Conservation (phyloP, 2,797 vertebrate genomes). For the Cichlasoma orientale region DNA sequence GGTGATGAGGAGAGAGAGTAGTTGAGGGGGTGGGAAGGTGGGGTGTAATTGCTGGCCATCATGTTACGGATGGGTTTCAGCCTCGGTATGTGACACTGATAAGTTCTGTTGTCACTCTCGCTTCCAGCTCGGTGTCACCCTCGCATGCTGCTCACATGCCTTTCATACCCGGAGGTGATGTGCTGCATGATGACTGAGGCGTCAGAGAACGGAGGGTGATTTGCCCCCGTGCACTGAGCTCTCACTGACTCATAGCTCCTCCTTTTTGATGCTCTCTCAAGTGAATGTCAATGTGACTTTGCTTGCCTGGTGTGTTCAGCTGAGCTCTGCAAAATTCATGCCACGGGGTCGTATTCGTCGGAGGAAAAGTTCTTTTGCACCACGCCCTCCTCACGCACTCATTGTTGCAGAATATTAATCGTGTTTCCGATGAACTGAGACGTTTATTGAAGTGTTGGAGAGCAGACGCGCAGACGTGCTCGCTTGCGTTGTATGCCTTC, state of each 20-base stretch:
- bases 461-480: neutral
- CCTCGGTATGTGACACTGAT: slow-evolving; percentile 55
- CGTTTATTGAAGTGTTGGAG: neutral
- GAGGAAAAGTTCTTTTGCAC: slow-evolving; percentile 27
- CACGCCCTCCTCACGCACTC: slow-evolving; percentile 24
- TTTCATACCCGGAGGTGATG: slow-evolving; percentile 60
- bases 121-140: slow-evolving; percentile 52
- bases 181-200: slow-evolving; percentile 49
- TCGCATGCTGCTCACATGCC: slow-evolving; percentile 50
- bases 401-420: slow-evolving; percentile 26
- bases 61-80: slow-evolving; percentile 55
- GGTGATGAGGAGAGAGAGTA: slow-evolving; percentile 3
- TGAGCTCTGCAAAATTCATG: slow-evolving; percentile 55
- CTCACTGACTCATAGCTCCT: slow-evolving; percentile 50
- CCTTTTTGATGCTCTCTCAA: slow-evolving; percentile 52
- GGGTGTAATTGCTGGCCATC: slow-evolving; percentile 25
- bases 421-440: neutral
- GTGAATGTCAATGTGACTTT: slow-evolving; percentile 64
- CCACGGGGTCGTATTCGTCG: slow-evolving; percentile 27
- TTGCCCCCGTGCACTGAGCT: slow-evolving; percentile 26
- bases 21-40: neutral
- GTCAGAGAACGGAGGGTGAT: slow-evolving; percentile 42
- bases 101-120: slow-evolving; percentile 58
- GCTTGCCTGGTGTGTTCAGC: slow-evolving; percentile 25
- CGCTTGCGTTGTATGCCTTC: neutral